Conservation (phyloP, 2,797 vertebrate genomes). For the Lacerta bilineata region DNA sequence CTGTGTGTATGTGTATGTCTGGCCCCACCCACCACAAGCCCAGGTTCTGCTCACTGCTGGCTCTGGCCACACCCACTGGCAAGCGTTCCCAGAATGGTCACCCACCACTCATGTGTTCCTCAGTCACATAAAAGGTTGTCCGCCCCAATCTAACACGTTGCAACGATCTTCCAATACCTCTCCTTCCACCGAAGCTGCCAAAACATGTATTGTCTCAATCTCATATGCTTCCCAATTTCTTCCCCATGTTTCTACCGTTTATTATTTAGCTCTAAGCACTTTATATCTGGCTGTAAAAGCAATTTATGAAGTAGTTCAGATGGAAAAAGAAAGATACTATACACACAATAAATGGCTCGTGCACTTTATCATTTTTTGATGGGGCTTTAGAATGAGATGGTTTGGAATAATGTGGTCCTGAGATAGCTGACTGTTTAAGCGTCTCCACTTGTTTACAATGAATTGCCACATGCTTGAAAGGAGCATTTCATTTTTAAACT, state of each 20-base stretch:
- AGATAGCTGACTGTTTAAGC: constrained; percentile 43
- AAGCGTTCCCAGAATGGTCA: too few relatives aligned
- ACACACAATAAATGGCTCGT: constrained; percentile 25
- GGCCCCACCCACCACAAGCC: too few relatives aligned
- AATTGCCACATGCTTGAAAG: constrained; percentile 47
- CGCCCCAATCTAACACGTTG: too few relatives aligned
- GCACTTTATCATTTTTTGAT: constrained; percentile 16
- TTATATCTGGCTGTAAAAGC: constrained; percentile 27
- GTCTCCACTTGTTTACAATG: constrained; percentile 53
- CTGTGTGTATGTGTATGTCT: too few relatives aligned
- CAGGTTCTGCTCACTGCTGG: too few relatives aligned
- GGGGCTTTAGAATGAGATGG: constrained; percentile 52
- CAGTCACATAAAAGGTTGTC: too few relatives aligned
- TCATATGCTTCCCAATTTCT: constrained; percentile 25
- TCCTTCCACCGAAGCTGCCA: too few relatives aligned
- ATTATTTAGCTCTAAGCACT: constrained; percentile 51
- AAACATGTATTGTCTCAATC: not conserved
- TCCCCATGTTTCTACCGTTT: constrained; percentile 10
- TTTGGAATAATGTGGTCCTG: constrained; percentile 35
- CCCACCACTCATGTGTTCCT: too few relatives aligned
- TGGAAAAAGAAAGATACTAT: constrained; percentile 21
- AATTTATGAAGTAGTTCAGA: not conserved
- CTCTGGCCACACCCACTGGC: too few relatives aligned
- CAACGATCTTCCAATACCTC: too few relatives aligned
- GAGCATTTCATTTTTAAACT: constrained; percentile 60